These are phyloP conservation scores for Stegostoma tigrinum DNA, from an alignment of 2,113 vertebrate genomes.

Conservation along the genomic window DNA sequence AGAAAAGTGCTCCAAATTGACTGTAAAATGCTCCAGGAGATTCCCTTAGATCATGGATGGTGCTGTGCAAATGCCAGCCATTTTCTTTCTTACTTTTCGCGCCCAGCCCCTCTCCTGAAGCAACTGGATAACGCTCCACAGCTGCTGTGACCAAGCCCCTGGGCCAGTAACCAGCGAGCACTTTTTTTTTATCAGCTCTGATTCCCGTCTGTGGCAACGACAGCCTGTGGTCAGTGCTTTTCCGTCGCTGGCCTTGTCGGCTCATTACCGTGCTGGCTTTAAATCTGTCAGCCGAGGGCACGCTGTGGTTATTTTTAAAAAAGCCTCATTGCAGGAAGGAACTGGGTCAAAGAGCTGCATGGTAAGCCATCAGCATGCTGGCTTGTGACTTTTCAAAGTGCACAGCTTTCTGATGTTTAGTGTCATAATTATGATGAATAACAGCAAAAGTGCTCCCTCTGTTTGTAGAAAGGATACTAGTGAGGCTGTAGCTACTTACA, in stretches of 20 bases:
- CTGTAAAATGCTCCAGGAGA: not conserved
- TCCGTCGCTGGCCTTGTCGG: not conserved
- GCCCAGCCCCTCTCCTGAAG: not conserved
- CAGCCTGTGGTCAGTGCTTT: not conserved
- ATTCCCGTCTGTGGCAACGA: not conserved
- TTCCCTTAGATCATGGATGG: not conserved
- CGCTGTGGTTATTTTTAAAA: not conserved
- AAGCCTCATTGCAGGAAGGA: not conserved
- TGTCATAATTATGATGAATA: not conserved
- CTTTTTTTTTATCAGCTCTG: not conserved
- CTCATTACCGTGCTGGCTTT: not conserved
- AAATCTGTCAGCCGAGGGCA: not conserved
- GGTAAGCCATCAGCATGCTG: too few relatives aligned
- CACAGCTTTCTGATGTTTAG: not conserved
- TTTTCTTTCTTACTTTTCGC: too few relatives aligned
- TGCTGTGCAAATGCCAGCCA: not conserved
- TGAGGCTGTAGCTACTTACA: not conserved
- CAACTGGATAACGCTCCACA: not conserved
- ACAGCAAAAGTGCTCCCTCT: not conserved
- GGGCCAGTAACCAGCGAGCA: not conserved
- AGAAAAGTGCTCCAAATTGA: not conserved
- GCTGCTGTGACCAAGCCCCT: not conserved
- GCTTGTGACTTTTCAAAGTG: not conserved
- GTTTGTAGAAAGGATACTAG: not conserved
- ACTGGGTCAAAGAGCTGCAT: not conserved